These are phyloP conservation scores for Smutsia temminckii DNA, from an alignment of 2,797 vertebrate species.

Conservation along the genomic window DNA sequence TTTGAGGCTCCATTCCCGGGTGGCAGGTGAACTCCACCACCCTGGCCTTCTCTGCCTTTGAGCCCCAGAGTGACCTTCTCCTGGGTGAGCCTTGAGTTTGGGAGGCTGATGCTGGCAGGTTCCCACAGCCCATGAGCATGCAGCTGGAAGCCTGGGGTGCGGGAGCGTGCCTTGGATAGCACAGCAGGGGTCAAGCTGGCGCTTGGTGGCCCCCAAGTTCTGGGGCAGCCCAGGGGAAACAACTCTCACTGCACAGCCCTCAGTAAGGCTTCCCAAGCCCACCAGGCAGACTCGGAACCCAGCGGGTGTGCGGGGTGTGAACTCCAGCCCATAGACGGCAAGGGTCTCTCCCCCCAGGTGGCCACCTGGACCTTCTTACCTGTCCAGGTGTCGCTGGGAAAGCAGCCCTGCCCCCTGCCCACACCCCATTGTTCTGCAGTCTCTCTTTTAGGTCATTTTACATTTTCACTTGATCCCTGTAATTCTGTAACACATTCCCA, in stretches of 20 bases:
- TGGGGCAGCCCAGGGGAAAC: neutral
- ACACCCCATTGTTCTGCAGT: neutral
- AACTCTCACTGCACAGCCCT: neutral
- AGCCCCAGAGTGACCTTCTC: accelerated
- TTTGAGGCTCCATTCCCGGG: accelerated
- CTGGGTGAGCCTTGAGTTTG: too few species aligned
- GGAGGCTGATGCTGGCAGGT: accelerated
- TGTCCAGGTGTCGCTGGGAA: neutral
- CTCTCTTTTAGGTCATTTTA: conserved; percentile 15
- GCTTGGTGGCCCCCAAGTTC: neutral
- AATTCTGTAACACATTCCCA: neutral
- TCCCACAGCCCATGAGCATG: accelerated
- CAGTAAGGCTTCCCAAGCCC: neutral
- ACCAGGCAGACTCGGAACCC: accelerated
- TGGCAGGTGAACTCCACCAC: accelerated
- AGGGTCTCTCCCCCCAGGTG: neutral
- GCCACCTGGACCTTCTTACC: conserved; percentile 23
- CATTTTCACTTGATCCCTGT: conserved; percentile 55
- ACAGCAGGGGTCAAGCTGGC: neutral
- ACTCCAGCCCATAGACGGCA: accelerated
- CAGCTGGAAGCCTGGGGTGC: accelerated
- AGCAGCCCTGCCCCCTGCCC: neutral
- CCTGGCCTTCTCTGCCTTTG: accelerated
- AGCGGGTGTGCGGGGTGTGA: neutral
- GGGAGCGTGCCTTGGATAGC: accelerated